A percentile compares a stretch with the other conserved stretches of the same genome.
These are phyloP conservation scores for Dicyema japonicum DNA, from an alignment of 1,140 invertebrate species.

Conservation along the genomic window DNA sequence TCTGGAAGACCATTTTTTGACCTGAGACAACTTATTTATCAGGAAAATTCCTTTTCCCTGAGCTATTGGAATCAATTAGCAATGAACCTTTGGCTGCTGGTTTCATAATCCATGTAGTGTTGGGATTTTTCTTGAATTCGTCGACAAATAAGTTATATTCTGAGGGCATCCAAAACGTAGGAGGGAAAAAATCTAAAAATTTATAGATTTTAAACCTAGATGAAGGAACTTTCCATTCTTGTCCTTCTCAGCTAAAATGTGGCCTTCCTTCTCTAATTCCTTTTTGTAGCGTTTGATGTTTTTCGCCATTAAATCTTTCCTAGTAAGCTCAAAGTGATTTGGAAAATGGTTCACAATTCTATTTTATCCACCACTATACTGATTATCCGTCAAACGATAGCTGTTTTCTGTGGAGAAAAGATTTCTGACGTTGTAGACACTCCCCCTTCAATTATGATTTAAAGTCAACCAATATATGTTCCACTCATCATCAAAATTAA, in stretches of 20 bases:
- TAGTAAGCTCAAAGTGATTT: constrained; percentile 39
- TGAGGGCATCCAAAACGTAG: constrained; percentile 60
- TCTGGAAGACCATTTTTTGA: constrained; percentile 25
- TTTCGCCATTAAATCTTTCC: constrained; percentile 69
- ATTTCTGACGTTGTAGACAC: constrained; percentile 47
- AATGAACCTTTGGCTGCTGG: constrained; percentile 35
- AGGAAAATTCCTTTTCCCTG: constrained; percentile 27
- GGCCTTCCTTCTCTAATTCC: constrained; percentile 56
- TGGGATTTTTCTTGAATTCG: constrained; percentile 53
- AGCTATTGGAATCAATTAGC: too few species aligned
- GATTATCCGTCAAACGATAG: constrained; percentile 56
- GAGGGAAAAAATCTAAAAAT: constrained; percentile 47
- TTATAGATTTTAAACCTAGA: too few species aligned
- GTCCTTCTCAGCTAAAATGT: constrained; percentile 41
- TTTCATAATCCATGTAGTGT: constrained; percentile 85
- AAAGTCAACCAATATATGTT: constrained; percentile 82
- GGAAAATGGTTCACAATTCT: constrained; percentile 46
- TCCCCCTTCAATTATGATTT: too few species aligned
- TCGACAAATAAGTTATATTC: constrained; percentile 80
- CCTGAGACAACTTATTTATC: constrained; percentile 25
- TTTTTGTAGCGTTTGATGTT: constrained; percentile 70
- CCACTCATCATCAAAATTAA: constrained; percentile 65
- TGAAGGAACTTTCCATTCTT: constrained; percentile 24
- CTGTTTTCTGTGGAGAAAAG: constrained; percentile 65
- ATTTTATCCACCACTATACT: constrained; percentile 18